A percentile compares a stretch with the other conserved stretches of the same genome.
Conservation (phyloP, 2,797 vertebrate species). For the Lemur catta region DNA sequence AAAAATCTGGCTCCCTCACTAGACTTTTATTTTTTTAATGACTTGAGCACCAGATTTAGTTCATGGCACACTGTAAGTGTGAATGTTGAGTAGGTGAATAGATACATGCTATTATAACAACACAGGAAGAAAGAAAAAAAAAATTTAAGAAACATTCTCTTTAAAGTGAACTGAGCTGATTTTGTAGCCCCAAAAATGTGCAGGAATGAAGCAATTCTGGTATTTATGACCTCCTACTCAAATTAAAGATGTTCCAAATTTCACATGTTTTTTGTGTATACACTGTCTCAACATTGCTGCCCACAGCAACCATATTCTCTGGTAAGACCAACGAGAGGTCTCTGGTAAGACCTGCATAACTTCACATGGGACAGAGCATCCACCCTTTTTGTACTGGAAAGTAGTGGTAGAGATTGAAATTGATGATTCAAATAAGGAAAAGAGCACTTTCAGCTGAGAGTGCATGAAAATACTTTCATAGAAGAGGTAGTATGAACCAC, state of each 20-base stretch:
- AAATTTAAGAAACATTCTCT: neutral
- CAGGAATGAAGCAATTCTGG: neutral
- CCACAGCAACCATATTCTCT: neutral
- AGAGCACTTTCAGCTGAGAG: neutral
- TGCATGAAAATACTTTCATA: neutral
- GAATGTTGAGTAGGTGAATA: neutral
- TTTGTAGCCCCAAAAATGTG: neutral
- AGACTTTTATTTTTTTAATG: neutral
- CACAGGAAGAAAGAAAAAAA: neutral
- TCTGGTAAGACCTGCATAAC: neutral
- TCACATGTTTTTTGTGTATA: neutral
- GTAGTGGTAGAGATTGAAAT: neutral
- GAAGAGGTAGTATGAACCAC: neutral
- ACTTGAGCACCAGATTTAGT: neutral
- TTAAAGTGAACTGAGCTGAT: neutral
- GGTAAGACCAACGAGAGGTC: neutral
- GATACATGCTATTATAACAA: neutral
- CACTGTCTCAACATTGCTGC: neutral
- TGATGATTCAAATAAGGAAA: neutral
- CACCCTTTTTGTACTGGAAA: neutral
- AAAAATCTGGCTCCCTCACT: neutral
- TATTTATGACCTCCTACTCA: conserved; percentile 8
- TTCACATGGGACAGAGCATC: neutral
- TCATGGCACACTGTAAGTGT: neutral
- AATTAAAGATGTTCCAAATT: neutral